Conservation (phyloP, 2,797 vertebrate species). For the Lepus townsendii region DNA sequence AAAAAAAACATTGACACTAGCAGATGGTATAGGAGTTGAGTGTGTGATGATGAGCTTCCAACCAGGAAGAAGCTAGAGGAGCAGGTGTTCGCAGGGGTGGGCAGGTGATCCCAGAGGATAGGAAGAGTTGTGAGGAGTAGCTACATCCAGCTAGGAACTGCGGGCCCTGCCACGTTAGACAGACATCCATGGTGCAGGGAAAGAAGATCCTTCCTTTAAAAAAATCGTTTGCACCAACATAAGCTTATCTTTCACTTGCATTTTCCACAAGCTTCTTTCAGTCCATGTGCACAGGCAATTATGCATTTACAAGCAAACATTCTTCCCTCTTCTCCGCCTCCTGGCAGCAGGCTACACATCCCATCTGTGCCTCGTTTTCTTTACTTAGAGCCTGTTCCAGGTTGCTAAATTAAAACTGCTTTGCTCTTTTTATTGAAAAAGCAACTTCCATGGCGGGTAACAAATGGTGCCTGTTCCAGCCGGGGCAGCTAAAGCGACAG, state of each 20-base stretch:
- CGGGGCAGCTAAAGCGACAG: neutral
- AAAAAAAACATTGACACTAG: too few species aligned
- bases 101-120: neutral
- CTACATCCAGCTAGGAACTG: neutral
- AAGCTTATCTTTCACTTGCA: too few species aligned
- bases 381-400: neutral
- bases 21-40: neutral
- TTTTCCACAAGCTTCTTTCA: too few species aligned
- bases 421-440: slow-evolving; percentile 12
- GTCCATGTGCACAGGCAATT: neutral
- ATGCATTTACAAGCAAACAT: neutral
- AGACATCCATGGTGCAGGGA: neutral
- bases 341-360: neutral
- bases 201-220: neutral
- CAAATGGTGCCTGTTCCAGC: neutral
- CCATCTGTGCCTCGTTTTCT: neutral
- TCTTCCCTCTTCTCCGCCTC: neutral
- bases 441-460: slow-evolving; percentile 11
- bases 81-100: neutral
- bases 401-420: slow-evolving; percentile 2
- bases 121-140: neutral
- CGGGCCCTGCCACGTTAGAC: neutral
- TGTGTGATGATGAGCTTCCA: neutral
- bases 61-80: neutral
- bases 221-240: too few species aligned